phyloP scores from a whole-genome alignment of 2,888 invertebrate genomes.

The Temnothorax rugatulus region DNA sequence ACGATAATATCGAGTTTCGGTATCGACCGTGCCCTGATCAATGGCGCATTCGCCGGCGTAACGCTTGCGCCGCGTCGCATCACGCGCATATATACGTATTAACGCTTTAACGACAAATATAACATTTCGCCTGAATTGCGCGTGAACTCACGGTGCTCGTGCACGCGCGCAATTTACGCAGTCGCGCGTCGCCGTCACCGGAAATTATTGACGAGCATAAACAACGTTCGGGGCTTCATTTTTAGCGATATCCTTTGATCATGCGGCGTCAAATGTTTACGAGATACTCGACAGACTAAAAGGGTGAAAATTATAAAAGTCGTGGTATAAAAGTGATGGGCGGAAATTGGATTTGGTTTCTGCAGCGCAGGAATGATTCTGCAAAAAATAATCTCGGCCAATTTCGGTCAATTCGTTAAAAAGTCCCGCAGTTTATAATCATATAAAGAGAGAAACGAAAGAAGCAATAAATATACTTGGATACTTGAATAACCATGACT shows the following conservation, averaged over 20 bases:
- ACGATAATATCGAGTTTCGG: constrained; percentile 50
- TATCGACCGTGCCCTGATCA: constrained; percentile 50
- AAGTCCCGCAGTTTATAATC: not conserved
- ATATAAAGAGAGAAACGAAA: not conserved
- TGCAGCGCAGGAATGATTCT: not conserved
- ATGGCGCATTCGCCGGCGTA: constrained; percentile 35
- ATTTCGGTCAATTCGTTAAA: not conserved
- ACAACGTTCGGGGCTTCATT: constrained; percentile 35
- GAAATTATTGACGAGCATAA: constrained; percentile 46
- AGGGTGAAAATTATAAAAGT: constrained; percentile 27
- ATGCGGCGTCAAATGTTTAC: constrained; percentile 20
- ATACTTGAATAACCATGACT: not conserved
- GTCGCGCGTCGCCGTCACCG: constrained; percentile 40
- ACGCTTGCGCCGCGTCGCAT: constrained; percentile 19
- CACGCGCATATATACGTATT: constrained; percentile 27
- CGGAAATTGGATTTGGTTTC: constrained; percentile 24
- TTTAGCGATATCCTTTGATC: constrained; percentile 37
- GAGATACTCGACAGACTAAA: constrained; percentile 2
- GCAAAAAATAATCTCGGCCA: not conserved
- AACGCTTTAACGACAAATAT: constrained; percentile 56
- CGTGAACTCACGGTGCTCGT: constrained; percentile 16
- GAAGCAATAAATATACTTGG: not conserved
- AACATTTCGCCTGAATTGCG: constrained; percentile 54
- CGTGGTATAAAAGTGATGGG: not conserved
- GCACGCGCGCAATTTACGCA: constrained; percentile 45